A percentile compares a stretch with the other conserved stretches of the same genome.
These are phyloP conservation scores for Lates calcarifer DNA, from an alignment of 2,113 vertebrate genomes.

Conservation along the genomic window DNA sequence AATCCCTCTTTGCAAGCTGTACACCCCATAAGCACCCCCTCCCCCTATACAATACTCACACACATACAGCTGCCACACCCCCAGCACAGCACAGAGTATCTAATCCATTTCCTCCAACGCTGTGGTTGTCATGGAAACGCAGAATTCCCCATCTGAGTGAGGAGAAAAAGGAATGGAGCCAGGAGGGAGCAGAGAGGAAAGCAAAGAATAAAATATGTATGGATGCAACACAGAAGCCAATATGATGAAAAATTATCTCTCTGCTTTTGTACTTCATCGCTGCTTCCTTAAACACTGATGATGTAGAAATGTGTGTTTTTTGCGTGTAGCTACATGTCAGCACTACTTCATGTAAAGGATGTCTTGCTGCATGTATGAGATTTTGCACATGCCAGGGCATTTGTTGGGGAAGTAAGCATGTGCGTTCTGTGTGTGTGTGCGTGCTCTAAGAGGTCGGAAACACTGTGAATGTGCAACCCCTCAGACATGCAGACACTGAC, in stretches of 20 bases:
- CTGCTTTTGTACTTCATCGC: not conserved
- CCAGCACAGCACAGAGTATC: constrained; percentile 52
- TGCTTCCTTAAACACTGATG: not conserved
- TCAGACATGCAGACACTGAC: constrained; percentile 67
- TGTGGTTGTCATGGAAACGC: constrained; percentile 79
- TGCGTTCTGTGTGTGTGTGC: not conserved
- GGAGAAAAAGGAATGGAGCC: constrained; percentile 2
- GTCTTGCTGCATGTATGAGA: constrained; percentile 22
- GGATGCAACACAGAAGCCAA: constrained; percentile 32
- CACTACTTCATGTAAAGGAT: constrained; percentile 3
- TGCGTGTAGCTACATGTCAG: constrained; percentile 17
- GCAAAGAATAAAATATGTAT: constrained; percentile 1
- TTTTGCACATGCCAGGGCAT: constrained; percentile 33
- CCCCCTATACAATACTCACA: constrained; percentile 19
- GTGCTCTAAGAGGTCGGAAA: constrained; percentile 21
- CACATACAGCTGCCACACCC: constrained; percentile 57
- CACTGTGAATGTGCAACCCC: constrained; percentile 20
- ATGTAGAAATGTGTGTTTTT: not conserved
- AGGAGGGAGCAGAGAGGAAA: constrained; percentile 3
- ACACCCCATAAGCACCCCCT: constrained; percentile 37
- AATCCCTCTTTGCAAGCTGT: constrained; percentile 51
- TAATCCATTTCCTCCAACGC: constrained; percentile 69
- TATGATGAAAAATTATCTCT: not conserved
- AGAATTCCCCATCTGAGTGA: constrained; percentile 62
- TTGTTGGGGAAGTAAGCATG: not conserved